Base-by-base conservation (phyloP, 2,113 vertebrate genomes). In the Todiramphus saurophagus region DNA sequence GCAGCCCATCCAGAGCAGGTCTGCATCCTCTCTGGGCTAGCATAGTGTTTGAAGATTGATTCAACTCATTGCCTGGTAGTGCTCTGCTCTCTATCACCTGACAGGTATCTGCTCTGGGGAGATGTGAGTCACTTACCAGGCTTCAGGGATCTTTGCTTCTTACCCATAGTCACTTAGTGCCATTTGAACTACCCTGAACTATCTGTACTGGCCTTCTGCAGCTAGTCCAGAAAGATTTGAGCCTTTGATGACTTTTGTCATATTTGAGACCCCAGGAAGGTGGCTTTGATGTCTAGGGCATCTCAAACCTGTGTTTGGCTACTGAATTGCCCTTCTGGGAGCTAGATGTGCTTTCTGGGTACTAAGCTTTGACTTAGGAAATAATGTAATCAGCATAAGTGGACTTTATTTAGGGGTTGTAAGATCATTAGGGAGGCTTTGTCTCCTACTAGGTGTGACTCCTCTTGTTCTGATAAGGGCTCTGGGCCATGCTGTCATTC, bases 91-190 rank as follows among this genome's bases (percentile, higher is more conserved):
- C 13, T 56, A 7, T 43, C 1, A 1, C 31, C 21, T 20, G 41
- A 17, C 13, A 27, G 9, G 11, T 63, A 3, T 10, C 41, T 72
- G 58, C 53, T 64, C 20, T 25, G 33, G 50, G n/a, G 33, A 46
- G 33, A 50, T 73, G 43, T 12, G 62, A 41, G 13, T 85, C 37
- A 35, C 2, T 2, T 25, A 5, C 31, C 15, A 27, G 30, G 16
- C 35, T 69, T 81, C 25, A 43, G 56, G 41, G 18, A 17, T 56
- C 39, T 81, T 68, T 50, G 10, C 31, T 91, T 55, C 81, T 60
- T 84, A 63, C 2, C 9, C 1, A 1, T 5, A 14, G 9, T 35
- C 15, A 7, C n/a, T n/a, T 12, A 35, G 21, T 31, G 51, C 9
- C 3, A 1, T 28, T 77, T 82, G 35, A 74, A 18, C 17, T 13